phyloP scores from a whole-genome alignment of 2,888 invertebrate genomes.

The Hipparchia semele region DNA sequence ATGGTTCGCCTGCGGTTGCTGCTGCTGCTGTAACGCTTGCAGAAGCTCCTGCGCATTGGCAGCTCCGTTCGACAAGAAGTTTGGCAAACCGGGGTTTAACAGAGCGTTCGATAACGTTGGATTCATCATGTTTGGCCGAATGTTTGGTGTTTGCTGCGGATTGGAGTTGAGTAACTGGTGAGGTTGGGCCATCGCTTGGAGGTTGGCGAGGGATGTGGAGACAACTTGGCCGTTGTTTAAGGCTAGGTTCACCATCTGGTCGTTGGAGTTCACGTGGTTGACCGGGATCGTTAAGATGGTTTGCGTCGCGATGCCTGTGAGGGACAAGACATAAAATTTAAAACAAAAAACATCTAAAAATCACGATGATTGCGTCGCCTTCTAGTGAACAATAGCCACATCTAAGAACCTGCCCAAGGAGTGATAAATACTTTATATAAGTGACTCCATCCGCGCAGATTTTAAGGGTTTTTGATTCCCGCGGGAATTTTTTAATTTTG shows the following conservation, averaged over 20 bases:
- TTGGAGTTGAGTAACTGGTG: conserved; percentile 86
- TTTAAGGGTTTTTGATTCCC: too few relatives aligned
- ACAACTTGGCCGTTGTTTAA: conserved; percentile 94
- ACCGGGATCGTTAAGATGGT: conserved; percentile 98
- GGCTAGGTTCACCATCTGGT: conserved; percentile 90
- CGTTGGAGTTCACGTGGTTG: conserved; percentile 91
- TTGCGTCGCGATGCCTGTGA: conserved; percentile 95
- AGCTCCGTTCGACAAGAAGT: conserved; percentile 87
- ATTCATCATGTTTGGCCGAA: conserved; percentile 80
- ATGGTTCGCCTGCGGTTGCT: conserved; percentile 84
- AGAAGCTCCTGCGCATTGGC: conserved; percentile 89
- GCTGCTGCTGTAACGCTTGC: conserved; percentile 85
- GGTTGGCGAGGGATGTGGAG: conserved; percentile 91
- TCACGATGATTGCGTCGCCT: too few relatives aligned
- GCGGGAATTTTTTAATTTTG: too few relatives aligned
- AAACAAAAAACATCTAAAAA: too few relatives aligned
- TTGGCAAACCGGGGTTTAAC: conserved; percentile 87
- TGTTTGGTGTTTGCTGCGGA: conserved; percentile 75
- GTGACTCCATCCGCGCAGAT: too few relatives aligned
- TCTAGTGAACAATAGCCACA: too few relatives aligned
- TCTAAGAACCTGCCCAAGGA: too few relatives aligned
- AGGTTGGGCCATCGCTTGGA: conserved; percentile 89
- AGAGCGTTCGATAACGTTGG: conserved; percentile 86
- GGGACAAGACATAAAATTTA: neutral
- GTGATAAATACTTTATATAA: too few relatives aligned